phyloP scores from a whole-genome alignment of 1,140 invertebrate species.

The Apis dorsata region DNA sequence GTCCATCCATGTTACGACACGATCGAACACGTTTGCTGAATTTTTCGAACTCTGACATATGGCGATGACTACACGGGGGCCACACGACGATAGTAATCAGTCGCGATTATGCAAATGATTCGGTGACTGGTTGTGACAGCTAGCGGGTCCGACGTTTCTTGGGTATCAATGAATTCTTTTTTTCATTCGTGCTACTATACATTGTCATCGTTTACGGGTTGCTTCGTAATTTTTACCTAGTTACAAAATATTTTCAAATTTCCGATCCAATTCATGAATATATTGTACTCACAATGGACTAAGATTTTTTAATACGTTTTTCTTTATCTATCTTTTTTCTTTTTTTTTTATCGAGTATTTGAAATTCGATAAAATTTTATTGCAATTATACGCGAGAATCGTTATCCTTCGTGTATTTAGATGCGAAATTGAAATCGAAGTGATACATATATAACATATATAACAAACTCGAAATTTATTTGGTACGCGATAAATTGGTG shows the following conservation, averaged over 20 bases:
- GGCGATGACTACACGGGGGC: conserved; percentile 40
- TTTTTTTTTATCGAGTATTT: no score
- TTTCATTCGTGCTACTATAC: conserved; percentile 42
- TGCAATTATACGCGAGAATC: no score
- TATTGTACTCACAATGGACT: no score
- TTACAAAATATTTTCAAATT: background rate
- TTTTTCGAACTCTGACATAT: conserved; percentile 46
- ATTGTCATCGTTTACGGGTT: background rate
- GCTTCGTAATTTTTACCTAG: background rate
- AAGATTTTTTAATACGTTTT: no score
- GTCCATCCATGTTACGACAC: background rate
- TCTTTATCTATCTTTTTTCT: no score
- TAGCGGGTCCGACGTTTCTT: conserved; percentile 63
- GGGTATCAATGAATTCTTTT: conserved; percentile 66
- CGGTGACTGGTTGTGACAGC: conserved; percentile 68
- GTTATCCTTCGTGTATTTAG: no score
- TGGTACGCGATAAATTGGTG: no score
- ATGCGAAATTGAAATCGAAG: no score
- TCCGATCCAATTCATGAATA: background rate
- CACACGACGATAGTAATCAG: conserved; percentile 61
- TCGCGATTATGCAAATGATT: conserved; percentile 72
- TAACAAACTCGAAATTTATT: no score
- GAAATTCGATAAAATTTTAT: no score
- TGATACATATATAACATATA: no score
- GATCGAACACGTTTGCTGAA: conserved; percentile 21